Conservation (phyloP, 2,888 invertebrate genomes). For the Pasiphila rectangulata region DNA sequence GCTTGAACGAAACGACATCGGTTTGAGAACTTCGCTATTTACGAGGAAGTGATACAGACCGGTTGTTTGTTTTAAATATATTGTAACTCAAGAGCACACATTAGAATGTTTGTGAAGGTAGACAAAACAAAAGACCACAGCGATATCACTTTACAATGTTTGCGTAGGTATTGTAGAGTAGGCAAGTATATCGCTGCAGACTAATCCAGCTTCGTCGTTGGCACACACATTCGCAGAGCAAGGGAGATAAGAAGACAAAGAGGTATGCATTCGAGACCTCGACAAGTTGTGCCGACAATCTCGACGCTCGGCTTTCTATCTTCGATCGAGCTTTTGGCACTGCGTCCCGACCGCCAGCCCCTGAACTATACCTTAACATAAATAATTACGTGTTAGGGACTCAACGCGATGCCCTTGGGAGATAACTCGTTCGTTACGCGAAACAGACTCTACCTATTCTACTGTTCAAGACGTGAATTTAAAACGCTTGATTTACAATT, state of each 20-base stretch:
- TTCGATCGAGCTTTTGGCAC: constrained; percentile 28
- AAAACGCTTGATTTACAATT: constrained; percentile 50
- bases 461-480: constrained; percentile 54
- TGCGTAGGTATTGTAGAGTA: background rate
- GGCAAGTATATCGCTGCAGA: constrained; percentile 14
- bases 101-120: too few relatives aligned
- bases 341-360: constrained; percentile 20
- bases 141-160: too few relatives aligned
- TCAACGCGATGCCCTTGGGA: constrained; percentile 48
- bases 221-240: constrained; percentile 29
- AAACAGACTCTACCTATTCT: constrained; percentile 48
- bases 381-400: constrained; percentile 51
- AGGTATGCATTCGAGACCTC: constrained; percentile 31
- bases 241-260: constrained; percentile 34
- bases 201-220: constrained; percentile 25
- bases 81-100: too few relatives aligned
- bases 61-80: background rate
- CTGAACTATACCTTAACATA: constrained; percentile 40
- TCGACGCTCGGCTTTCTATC: constrained; percentile 24
- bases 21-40: constrained; percentile 37
- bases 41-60: background rate
- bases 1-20: constrained; percentile 41
- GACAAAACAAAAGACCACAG: too few relatives aligned
- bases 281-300: constrained; percentile 32
- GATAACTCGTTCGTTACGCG: constrained; percentile 50